Evolutionary conservation across 2,113 vertebrate species (phyloP).

Genomic region (Hippopotamus amphibius): DNA sequence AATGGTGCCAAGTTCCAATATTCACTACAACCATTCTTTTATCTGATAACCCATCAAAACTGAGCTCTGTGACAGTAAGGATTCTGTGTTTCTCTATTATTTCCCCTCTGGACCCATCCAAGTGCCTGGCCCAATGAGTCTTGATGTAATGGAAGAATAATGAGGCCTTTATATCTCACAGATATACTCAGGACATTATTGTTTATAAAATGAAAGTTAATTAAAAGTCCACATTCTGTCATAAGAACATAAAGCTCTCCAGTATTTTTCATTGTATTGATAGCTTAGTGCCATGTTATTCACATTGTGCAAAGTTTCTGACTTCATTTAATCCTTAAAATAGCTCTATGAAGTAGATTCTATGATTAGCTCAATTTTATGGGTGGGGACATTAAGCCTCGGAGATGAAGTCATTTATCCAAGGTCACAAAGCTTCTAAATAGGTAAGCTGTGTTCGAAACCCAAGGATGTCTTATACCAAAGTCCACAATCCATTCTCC

Average conservation of each 20-base stretch:
- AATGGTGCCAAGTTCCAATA: not conserved
- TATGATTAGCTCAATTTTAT: constrained; percentile 6
- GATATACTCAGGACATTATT: not conserved
- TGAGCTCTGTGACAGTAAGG: not conserved
- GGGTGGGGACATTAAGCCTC: not conserved
- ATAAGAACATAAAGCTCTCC: constrained; percentile 20
- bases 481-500: not conserved
- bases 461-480: not conserved
- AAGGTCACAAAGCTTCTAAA: not conserved
- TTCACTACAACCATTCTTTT: not conserved
- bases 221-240: not conserved
- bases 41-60: not conserved
- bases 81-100: not conserved
- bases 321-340: constrained; percentile 48
- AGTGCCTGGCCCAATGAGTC: not conserved
- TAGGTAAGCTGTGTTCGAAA: not conserved
- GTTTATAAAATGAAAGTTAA: constrained; percentile 51
- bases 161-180: not conserved
- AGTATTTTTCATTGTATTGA: not conserved
- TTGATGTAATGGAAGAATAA: not conserved
- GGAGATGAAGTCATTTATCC: not conserved
- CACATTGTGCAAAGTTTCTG: not conserved
- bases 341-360: not conserved
- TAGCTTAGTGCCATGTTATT: constrained; percentile 2
- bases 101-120: not conserved